Conservation (phyloP, 1,140 invertebrate genomes). For the Laupala kohalensis region DNA sequence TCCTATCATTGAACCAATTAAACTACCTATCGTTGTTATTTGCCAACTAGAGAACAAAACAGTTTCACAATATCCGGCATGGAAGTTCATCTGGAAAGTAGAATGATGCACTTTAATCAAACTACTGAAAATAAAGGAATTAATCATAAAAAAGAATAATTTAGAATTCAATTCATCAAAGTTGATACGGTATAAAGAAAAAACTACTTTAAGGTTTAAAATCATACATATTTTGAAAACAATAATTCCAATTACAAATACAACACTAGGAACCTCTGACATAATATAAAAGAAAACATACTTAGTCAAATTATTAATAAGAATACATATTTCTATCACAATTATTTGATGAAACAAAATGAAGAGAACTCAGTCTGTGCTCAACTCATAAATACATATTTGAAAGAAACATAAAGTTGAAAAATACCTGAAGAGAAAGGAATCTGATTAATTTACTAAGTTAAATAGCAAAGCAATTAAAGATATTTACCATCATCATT, state of each 20-base stretch:
- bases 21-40: slow-evolving; percentile 50
- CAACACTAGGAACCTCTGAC: no score
- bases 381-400: no score
- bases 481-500: no score
- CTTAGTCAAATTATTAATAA: no score
- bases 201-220: neutral
- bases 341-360: no score
- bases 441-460: neutral
- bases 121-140: neutral
- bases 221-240: neutral
- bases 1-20: slow-evolving; percentile 71
- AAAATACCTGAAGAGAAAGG: neutral
- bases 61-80: slow-evolving; percentile 56
- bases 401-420: no score
- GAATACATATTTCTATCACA: no score
- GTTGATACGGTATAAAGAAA: neutral
- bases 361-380: no score
- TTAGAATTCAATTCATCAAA: neutral
- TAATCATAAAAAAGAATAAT: slow-evolving; percentile 4
- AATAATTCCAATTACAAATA: no score
- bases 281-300: no score
- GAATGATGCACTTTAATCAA: neutral
- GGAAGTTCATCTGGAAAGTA: slow-evolving; percentile 55
- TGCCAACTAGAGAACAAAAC: slow-evolving; percentile 71
- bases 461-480: neutral